Conservation (phyloP, 2,797 vertebrate species). For the Lutjanus argentimaculatus region DNA sequence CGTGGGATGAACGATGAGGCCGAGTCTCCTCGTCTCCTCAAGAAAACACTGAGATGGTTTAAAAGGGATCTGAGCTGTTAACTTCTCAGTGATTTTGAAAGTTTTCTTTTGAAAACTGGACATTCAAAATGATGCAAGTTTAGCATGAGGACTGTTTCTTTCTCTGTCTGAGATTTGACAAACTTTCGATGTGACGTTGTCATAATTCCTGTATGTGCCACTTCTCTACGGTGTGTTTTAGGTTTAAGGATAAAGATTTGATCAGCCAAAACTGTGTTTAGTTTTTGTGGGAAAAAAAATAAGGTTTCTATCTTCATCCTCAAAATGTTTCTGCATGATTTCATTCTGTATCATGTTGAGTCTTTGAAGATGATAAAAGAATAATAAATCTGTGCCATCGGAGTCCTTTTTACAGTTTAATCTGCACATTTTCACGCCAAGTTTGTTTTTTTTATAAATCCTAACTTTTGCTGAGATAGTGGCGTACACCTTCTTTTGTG, state of each 20-base stretch:
- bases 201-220: slow-evolving; percentile 54
- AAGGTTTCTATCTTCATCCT: slow-evolving; percentile 26
- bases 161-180: slow-evolving; percentile 21
- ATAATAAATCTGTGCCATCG: no score
- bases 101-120: slow-evolving; percentile 37
- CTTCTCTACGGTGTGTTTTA: slow-evolving; percentile 34
- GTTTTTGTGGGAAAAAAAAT: background rate
- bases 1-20: background rate
- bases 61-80: background rate
- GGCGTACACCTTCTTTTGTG: no score
- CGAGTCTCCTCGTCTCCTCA: slow-evolving; percentile 2
- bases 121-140: slow-evolving; percentile 37
- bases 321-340: slow-evolving; percentile 38
- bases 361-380: slow-evolving; percentile 8
- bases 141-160: slow-evolving; percentile 55
- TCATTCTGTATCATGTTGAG: slow-evolving; percentile 22
- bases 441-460: no score
- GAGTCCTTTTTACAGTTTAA: no score
- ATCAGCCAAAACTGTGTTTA: slow-evolving; percentile 34
- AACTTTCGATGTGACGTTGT: slow-evolving; percentile 51
- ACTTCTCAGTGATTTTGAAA: slow-evolving; percentile 10
- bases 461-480: no score
- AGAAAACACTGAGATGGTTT: background rate
- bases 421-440: no score
- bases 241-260: slow-evolving; percentile 13